phyloP scores from a whole-genome alignment of 2,113 vertebrate genomes.

The Crocuta crocuta region DNA sequence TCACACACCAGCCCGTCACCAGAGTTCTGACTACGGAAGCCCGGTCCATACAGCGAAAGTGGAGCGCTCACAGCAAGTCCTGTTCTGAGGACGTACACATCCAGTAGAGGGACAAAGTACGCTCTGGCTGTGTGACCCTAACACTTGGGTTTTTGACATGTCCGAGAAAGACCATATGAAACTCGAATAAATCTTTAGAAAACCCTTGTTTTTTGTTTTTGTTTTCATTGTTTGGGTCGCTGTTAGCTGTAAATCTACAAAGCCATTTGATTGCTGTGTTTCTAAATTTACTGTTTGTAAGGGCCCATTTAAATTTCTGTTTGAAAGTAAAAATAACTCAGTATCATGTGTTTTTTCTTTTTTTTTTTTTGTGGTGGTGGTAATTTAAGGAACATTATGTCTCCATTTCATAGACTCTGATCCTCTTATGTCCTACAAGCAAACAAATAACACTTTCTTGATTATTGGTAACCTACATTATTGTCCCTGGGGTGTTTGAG shows the following conservation, averaged over 20 bases:
- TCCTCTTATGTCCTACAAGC: slow-evolving; percentile 21
- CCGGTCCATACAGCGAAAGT: neutral
- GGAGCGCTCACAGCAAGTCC: neutral
- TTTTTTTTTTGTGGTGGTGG: neutral
- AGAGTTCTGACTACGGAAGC: neutral
- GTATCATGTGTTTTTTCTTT: neutral
- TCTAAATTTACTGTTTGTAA: slow-evolving; percentile 31
- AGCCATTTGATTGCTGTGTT: slow-evolving; percentile 28
- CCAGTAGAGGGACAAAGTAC: too few species aligned
- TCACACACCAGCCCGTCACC: neutral
- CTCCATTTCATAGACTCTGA: slow-evolving; percentile 16
- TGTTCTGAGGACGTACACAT: neutral
- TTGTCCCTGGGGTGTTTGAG: neutral
- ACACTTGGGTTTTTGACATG: neutral
- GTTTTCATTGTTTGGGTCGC: neutral
- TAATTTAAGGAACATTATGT: slow-evolving; percentile 53
- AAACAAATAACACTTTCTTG: slow-evolving; percentile 29
- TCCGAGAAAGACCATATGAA: neutral
- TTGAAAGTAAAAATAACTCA: slow-evolving; percentile 53
- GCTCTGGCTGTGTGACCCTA: neutral
- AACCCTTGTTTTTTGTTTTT: neutral
- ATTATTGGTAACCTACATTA: slow-evolving; percentile 1
- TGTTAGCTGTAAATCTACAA: slow-evolving; percentile 1
- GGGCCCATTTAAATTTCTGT: slow-evolving; percentile 25
- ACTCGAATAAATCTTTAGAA: neutral